phyloP scores from a whole-genome alignment of 2,797 vertebrate species.

The Dallia pectoralis region DNA sequence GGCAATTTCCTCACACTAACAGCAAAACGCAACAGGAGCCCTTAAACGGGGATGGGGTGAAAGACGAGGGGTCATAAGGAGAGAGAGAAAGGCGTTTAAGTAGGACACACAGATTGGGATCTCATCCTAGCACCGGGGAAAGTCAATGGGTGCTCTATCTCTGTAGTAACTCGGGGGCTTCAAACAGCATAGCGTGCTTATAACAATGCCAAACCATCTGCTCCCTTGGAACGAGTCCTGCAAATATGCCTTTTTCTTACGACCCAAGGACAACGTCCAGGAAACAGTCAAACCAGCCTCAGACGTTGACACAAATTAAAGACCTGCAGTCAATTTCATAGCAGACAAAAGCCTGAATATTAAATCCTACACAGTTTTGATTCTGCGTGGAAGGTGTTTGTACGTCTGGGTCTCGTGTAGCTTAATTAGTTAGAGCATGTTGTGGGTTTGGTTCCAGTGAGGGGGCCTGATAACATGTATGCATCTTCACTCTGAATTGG shows the following conservation, averaged over 20 bases:
- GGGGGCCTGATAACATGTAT: too few relatives aligned
- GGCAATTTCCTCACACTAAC: not conserved
- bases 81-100: conserved; percentile 22
- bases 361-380: not conserved
- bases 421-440: too few relatives aligned
- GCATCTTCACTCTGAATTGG: too few relatives aligned
- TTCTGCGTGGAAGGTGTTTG: not conserved
- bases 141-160: conserved; percentile 42
- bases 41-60: not conserved
- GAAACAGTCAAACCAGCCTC: not conserved
- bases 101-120: conserved; percentile 43
- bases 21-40: not conserved
- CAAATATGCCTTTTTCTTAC: conserved; percentile 2
- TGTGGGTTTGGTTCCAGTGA: too few relatives aligned
- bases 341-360: not conserved
- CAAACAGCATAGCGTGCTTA: conserved; percentile 46
- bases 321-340: not conserved
- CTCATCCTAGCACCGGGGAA: conserved; percentile 42
- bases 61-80: not conserved
- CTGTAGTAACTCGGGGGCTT: conserved; percentile 43
- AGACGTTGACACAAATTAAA: not conserved
- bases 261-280: conserved; percentile 1
- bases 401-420: too few relatives aligned
- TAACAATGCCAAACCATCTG: conserved; percentile 55
- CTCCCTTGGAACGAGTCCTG: conserved; percentile 32